These are phyloP conservation scores for Mugil cephalus DNA, from an alignment of 2,113 vertebrate species.

Conservation along the genomic window DNA sequence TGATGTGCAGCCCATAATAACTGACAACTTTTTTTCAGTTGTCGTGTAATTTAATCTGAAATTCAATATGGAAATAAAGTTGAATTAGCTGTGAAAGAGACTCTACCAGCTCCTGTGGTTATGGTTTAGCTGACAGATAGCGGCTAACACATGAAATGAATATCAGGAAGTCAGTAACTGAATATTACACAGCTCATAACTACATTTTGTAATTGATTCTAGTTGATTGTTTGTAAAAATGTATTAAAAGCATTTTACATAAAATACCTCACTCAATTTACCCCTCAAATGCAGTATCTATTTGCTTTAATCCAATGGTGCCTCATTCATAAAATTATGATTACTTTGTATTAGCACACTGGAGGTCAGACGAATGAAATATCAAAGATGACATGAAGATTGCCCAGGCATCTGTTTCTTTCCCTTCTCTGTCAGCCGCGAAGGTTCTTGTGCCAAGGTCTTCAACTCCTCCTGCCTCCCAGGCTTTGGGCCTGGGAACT, in stretches of 20 bases:
- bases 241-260: no score
- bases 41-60: no score
- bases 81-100: not conserved
- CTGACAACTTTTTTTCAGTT: no score
- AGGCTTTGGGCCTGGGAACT: constrained; percentile 47
- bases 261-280: no score
- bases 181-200: not conserved
- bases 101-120: not conserved
- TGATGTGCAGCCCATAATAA: no score
- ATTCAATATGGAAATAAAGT: no score
- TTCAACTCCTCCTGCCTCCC: constrained; percentile 48
- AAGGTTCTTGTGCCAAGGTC: constrained; percentile 55
- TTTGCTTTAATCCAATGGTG: not conserved
- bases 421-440: constrained; percentile 37
- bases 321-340: constrained; percentile 12
- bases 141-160: not conserved
- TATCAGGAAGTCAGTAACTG: not conserved
- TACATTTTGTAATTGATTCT: not conserved
- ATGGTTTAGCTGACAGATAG: not conserved
- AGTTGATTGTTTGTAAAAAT: no score
- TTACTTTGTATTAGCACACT: constrained; percentile 16
- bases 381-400: constrained; percentile 51
- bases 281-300: not conserved
- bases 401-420: constrained; percentile 55
- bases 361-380: constrained; percentile 30